These are phyloP conservation scores for Phrynocephalus forsythii DNA, from an alignment of 2,797 vertebrate genomes.

Conservation along the genomic window DNA sequence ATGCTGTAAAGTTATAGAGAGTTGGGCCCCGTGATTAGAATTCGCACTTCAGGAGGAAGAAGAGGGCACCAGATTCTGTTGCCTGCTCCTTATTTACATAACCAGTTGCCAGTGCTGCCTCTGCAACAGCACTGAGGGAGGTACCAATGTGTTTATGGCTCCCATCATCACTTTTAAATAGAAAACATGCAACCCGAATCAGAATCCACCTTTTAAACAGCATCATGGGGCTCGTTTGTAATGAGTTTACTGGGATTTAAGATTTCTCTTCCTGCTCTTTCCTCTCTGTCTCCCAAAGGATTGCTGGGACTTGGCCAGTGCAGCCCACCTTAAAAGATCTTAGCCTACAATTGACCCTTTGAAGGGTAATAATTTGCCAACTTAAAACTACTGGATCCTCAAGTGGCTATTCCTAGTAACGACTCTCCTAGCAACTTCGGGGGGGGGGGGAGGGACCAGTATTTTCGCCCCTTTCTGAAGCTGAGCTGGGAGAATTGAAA, in stretches of 20 bases:
- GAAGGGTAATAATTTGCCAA: not conserved
- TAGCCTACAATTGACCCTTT: not conserved
- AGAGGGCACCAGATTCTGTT: not conserved
- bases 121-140: not conserved
- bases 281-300: not conserved
- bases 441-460: accelerated
- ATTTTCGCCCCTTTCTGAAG: not conserved
- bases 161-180: not conserved
- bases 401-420: not conserved
- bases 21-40: not conserved
- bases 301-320: not conserved
- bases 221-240: not conserved
- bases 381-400: not conserved
- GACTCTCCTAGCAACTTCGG: not conserved
- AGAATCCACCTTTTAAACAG: not conserved
- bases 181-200: not conserved
- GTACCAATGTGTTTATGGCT: not conserved
- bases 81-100: not conserved
- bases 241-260: not conserved
- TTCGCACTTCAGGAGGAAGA: not conserved
- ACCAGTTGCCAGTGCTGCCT: not conserved
- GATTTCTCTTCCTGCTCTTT: not conserved
- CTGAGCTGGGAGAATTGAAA: not conserved
- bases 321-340: not conserved
- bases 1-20: not conserved